Base-by-base conservation (phyloP, 2,113 vertebrate genomes). In the Choloepus hoffmanni region DNA sequence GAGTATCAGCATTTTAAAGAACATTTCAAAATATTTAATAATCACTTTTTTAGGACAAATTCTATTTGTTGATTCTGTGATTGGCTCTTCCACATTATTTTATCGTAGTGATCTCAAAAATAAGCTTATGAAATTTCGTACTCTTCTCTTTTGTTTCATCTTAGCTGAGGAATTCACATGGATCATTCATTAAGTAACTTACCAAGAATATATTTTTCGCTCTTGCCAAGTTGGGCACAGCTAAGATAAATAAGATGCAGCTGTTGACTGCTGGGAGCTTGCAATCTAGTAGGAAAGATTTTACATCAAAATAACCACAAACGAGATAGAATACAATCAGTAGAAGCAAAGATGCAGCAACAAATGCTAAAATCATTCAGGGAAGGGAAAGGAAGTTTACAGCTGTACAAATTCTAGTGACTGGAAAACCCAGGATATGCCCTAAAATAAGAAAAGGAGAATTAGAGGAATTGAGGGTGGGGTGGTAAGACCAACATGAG, bases 111-210 rank as follows among this genome's bases (percentile, higher is more conserved):
- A 85, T 65, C 36, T 79, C 74, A 79, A 24, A 85, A 85, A 79
- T 85, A 85, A 85, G 28, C 50, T 83, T 83, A 50, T 74, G 9
- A 76, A 92, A 88, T 88, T 70, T 12, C 43, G 88, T 68, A 62
- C 11, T 81, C 12, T 79, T 68, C 12, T 21, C 11, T 40, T 87
- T 43, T 76, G 5, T 82, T 84, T 72, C 21, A 6, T 76, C 68
- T 88, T 68, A 83, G 33, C 90, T 62, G 68, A 81, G 84, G 74
- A 26, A 67, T 58, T 88, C 58, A 76, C 15, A 70, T 43, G 60
- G 85, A 77, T 68, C 60, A 43, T 74, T 82, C 60, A 84, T 79
- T 79, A 79, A 89, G 73, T 95, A 55, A 58, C 12, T 93, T 55
- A 48, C 19, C n/a, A 85, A 78, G 33, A 63, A 72, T n/a, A 3